Evolutionary conservation across 1,140 invertebrate species (phyloP).

Genomic region (Drosophila biarmipes): DNA sequence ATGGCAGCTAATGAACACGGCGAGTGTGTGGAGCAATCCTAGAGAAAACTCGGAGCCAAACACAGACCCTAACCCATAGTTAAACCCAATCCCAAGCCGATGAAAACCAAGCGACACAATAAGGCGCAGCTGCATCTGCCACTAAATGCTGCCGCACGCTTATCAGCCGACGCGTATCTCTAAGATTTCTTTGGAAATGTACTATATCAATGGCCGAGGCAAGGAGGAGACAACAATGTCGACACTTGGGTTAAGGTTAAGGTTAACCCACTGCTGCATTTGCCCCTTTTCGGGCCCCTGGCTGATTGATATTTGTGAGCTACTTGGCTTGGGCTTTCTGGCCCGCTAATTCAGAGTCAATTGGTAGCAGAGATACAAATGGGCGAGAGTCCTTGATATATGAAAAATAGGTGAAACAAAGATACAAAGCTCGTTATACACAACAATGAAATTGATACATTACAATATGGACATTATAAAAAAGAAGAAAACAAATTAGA

Average conservation of each 20-base stretch:
- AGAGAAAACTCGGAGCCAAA: not conserved
- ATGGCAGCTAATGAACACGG: slow-evolving; percentile 70
- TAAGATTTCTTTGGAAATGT: slow-evolving; percentile 78
- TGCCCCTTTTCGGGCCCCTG: not conserved
- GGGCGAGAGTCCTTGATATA: too few species aligned
- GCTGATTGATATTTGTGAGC: too few species aligned
- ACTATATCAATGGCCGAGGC: slow-evolving; percentile 68
- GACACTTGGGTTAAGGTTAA: slow-evolving; percentile 59
- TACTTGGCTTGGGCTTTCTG: too few species aligned
- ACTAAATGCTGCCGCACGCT: slow-evolving; percentile 56
- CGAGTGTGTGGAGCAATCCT: too few species aligned
- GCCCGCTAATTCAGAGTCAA: too few species aligned
- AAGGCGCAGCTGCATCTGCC: slow-evolving; percentile 72
- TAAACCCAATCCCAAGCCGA: not conserved
- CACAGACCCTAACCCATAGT: too few species aligned
- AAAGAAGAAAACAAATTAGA: too few species aligned
- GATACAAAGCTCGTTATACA: too few species aligned
- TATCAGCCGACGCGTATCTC: slow-evolving; percentile 73
- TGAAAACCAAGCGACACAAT: slow-evolving; percentile 39
- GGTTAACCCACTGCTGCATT: slow-evolving; percentile 21
- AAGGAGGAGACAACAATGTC: slow-evolving; percentile 57
- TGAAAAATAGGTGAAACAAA: too few species aligned
- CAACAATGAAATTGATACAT: too few species aligned
- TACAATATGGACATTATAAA: too few species aligned
- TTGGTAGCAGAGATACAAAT: too few species aligned